These are phyloP conservation scores for Mycteria americana DNA, from an alignment of 2,797 vertebrate genomes.

Conservation along the genomic window DNA sequence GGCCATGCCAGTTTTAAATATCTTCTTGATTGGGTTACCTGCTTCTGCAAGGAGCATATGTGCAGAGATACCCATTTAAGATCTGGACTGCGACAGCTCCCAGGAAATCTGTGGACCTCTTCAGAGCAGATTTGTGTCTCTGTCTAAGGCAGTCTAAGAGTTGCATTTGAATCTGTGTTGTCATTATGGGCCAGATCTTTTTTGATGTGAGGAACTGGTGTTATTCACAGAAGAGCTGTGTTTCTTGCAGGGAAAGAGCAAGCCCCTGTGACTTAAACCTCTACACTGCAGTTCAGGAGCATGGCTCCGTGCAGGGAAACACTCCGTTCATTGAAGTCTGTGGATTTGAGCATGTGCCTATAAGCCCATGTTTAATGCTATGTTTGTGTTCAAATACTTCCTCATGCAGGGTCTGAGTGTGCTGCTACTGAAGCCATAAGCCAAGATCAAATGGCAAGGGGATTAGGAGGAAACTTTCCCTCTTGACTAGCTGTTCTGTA, in stretches of 20 bases:
- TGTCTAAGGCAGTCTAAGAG: background rate
- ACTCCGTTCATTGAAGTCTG: background rate
- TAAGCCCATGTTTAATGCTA: background rate
- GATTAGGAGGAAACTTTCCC: background rate
- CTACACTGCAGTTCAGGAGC: fast-evolving
- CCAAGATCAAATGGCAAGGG: background rate
- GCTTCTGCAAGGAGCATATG: fast-evolving
- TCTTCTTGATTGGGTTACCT: background rate
- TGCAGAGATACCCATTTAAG: background rate
- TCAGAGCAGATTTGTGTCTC: background rate
- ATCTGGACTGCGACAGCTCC: background rate
- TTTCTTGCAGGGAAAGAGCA: background rate
- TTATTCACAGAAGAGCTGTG: too few species aligned
- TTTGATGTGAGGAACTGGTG: background rate
- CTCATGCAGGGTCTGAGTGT: background rate
- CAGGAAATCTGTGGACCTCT: background rate
- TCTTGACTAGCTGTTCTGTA: background rate
- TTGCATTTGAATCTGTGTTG: background rate
- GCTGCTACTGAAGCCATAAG: background rate
- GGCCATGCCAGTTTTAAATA: background rate
- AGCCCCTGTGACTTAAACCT: fast-evolving
- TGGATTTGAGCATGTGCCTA: background rate
- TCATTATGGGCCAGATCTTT: too few species aligned
- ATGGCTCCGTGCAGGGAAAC: background rate
- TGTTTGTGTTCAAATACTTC: background rate